Evolutionary conservation across 2,797 vertebrate genomes (phyloP).

Genomic region (Hydrophis major): DNA sequence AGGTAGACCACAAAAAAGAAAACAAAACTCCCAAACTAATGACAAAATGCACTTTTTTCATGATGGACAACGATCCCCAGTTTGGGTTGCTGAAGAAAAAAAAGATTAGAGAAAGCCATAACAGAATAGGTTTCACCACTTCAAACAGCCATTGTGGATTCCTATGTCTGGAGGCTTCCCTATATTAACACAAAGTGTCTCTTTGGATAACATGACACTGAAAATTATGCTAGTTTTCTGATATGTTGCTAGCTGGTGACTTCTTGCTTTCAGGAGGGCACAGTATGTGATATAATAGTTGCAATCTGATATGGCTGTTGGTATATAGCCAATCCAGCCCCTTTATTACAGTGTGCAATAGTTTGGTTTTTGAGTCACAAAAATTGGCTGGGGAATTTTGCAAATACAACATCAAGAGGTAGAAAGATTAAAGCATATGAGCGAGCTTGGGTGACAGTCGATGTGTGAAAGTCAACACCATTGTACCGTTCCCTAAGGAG

Average conservation of each 20-base stretch:
- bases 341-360: neutral
- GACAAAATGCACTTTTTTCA: neutral
- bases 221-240: neutral
- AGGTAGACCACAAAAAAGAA: neutral
- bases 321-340: neutral
- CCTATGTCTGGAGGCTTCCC: neutral
- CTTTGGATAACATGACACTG: neutral
- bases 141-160: neutral
- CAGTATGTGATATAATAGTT: neutral
- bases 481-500: neutral
- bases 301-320: neutral
- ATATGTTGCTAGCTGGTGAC: neutral
- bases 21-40: neutral
- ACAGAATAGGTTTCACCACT: neutral
- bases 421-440: neutral
- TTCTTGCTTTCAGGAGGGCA: neutral
- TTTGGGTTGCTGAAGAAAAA: neutral
- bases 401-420: neutral
- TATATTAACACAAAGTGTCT: neutral
- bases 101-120: neutral
- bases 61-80: neutral
- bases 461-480: neutral
- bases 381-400: neutral
- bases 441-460: neutral
- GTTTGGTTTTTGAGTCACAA: neutral